Conservation (phyloP, 2,797 vertebrate species). For the Spatula clypeata region DNA sequence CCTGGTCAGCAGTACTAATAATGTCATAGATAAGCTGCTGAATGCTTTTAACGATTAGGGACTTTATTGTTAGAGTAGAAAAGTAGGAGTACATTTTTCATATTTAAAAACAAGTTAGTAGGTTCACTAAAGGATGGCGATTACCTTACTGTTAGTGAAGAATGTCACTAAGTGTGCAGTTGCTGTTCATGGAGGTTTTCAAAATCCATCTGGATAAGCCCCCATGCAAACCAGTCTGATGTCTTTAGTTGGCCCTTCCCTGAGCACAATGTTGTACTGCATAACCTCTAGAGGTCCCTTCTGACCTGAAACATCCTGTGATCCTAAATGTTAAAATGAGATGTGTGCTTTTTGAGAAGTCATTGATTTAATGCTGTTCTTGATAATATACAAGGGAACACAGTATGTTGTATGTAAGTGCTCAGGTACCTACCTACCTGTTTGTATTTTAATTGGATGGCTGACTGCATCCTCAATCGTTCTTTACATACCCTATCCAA, state of each 20-base stretch:
- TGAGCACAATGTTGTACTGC: neutral
- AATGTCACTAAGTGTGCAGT: neutral
- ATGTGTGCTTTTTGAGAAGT: neutral
- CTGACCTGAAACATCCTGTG: neutral
- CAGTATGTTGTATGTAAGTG: fast-evolving
- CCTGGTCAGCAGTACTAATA: neutral
- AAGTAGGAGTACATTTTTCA: neutral
- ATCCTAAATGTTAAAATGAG: neutral
- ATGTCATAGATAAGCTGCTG: neutral
- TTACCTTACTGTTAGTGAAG: neutral
- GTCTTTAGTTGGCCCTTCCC: neutral
- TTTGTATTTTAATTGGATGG: neutral
- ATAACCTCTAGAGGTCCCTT: neutral
- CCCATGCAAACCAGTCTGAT: fast-evolving
- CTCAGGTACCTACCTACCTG: neutral
- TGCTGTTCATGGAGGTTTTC: neutral
- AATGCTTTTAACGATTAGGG: neutral
- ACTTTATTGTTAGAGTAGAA: neutral
- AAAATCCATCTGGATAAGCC: neutral
- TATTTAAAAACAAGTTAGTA: neutral
- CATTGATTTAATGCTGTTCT: neutral
- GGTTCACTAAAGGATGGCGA: neutral
- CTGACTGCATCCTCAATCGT: neutral
- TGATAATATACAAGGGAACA: neutral
- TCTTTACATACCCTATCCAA: neutral